phyloP scores from a whole-genome alignment of 2,888 invertebrate species.

The Hirudinaria manillensis region DNA sequence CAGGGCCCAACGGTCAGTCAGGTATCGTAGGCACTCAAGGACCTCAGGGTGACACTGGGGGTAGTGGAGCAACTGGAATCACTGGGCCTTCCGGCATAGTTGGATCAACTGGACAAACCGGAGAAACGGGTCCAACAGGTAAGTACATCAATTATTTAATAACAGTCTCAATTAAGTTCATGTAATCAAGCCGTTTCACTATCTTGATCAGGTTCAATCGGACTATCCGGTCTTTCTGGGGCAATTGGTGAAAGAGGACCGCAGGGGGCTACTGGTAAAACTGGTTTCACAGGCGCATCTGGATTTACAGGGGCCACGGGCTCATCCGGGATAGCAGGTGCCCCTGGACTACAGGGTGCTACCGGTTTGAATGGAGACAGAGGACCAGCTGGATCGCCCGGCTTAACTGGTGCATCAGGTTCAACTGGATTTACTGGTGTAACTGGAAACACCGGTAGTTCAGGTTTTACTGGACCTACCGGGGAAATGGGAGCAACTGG shows the following conservation, averaged over 20 bases:
- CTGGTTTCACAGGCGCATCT: constrained; percentile 47
- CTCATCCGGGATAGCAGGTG: background rate
- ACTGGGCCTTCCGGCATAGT: background rate
- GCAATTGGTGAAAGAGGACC: constrained; percentile 32
- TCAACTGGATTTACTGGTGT: constrained; percentile 26
- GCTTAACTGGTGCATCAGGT: constrained; percentile 19
- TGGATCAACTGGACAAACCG: too few species aligned
- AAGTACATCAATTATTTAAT: too few species aligned
- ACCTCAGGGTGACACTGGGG: constrained; percentile 17
- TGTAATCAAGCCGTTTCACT: too few species aligned
- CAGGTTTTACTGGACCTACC: constrained; percentile 29
- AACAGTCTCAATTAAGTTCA: too few species aligned
- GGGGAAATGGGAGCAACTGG: constrained; percentile 32
- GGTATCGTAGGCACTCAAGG: constrained; percentile 28
- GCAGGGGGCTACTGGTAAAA: constrained; percentile 12
- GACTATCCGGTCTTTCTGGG: constrained; percentile 34
- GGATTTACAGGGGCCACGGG: constrained; percentile 32
- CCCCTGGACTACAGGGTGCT: constrained; percentile 6
- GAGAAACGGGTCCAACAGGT: too few species aligned
- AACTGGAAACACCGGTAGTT: constrained; percentile 26
- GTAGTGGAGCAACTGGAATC: constrained; percentile 5
- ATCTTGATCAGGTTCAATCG: background rate
- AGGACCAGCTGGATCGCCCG: constrained; percentile 26
- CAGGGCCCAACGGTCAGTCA: constrained; percentile 23
- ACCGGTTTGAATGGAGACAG: constrained; percentile 3